Evolutionary conservation across 2,888 invertebrate genomes (phyloP).

Genomic region (Ypsolopha scabrella): DNA sequence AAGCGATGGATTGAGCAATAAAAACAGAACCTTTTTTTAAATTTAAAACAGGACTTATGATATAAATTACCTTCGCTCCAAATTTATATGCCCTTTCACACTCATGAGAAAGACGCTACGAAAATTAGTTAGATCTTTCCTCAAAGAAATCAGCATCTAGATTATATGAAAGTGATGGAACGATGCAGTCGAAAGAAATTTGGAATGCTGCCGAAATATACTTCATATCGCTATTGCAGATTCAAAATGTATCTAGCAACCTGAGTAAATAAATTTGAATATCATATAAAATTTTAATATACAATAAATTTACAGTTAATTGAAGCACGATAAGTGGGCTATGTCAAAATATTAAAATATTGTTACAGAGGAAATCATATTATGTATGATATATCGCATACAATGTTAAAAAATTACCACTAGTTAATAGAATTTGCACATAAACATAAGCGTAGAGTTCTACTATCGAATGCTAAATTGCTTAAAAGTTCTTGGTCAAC

Average conservation of each 20-base stretch:
- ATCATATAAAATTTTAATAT: slow-evolving; percentile 53
- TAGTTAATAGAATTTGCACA: slow-evolving; percentile 41
- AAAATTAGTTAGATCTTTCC: no score
- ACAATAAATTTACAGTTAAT: slow-evolving; percentile 53
- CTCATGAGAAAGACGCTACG: no score
- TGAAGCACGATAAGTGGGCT: slow-evolving; percentile 41
- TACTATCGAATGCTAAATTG: slow-evolving; percentile 43
- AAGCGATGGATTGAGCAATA: no score
- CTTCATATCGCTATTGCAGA: slow-evolving; percentile 39
- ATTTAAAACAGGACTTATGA: no score
- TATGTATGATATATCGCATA: slow-evolving; percentile 37
- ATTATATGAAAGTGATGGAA: no score
- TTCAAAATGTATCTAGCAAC: slow-evolving; percentile 56
- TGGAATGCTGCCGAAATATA: background rate
- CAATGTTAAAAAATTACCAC: slow-evolving; percentile 26
- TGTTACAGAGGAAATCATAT: background rate
- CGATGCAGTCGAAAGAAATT: no score
- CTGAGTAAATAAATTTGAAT: slow-evolving; percentile 57
- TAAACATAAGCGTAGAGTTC: slow-evolving; percentile 48
- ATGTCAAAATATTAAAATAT: slow-evolving; percentile 43
- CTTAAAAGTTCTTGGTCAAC: slow-evolving; percentile 39
- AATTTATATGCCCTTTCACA: no score
- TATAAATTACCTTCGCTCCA: no score
- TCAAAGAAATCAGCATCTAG: no score
- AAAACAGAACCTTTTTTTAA: no score